Evolutionary conservation across 2,888 invertebrate genomes (phyloP).

Genomic region (Mesochorus sp.): DNA sequence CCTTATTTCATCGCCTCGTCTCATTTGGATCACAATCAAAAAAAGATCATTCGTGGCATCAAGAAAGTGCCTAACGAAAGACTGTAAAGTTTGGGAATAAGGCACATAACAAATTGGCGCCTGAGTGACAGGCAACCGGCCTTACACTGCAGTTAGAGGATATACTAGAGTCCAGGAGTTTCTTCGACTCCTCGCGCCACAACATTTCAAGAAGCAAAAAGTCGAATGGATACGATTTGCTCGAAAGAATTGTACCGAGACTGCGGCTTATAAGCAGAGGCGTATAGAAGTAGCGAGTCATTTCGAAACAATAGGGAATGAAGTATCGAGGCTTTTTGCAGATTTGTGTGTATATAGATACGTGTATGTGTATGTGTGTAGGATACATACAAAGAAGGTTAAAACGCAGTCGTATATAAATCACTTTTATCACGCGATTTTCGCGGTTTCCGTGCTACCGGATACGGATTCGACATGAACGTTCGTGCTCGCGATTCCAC

Average conservation of each 20-base stretch:
- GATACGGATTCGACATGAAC: slow-evolving; percentile 61
- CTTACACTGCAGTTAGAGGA: slow-evolving; percentile 37
- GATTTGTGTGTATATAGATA: neutral
- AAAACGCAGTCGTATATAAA: slow-evolving; percentile 44
- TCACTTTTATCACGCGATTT: slow-evolving; percentile 68
- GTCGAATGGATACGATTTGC: slow-evolving; percentile 3
- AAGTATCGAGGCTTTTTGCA: neutral
- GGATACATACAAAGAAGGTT: neutral
- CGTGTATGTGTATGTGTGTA: neutral
- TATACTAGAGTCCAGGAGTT: slow-evolving; percentile 32
- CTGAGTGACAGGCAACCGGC: slow-evolving; percentile 48
- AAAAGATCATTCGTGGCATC: no score
- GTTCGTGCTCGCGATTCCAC: slow-evolving; percentile 60
- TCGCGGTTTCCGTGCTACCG: slow-evolving; percentile 55
- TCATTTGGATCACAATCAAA: no score
- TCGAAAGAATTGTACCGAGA: slow-evolving; percentile 16
- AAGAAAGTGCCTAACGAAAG: no score
- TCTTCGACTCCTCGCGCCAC: neutral
- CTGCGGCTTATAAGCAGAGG: neutral
- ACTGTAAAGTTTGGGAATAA: no score
- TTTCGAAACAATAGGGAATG: slow-evolving; percentile 13
- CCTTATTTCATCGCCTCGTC: no score
- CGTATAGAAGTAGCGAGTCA: slow-evolving; percentile 2
- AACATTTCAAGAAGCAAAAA: neutral
- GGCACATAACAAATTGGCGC: slow-evolving; percentile 36